A percentile compares a stretch with the other conserved stretches of the same genome.
phyloP scores from a whole-genome alignment of 2,113 vertebrate species.

The Atlantisia rogersi region DNA sequence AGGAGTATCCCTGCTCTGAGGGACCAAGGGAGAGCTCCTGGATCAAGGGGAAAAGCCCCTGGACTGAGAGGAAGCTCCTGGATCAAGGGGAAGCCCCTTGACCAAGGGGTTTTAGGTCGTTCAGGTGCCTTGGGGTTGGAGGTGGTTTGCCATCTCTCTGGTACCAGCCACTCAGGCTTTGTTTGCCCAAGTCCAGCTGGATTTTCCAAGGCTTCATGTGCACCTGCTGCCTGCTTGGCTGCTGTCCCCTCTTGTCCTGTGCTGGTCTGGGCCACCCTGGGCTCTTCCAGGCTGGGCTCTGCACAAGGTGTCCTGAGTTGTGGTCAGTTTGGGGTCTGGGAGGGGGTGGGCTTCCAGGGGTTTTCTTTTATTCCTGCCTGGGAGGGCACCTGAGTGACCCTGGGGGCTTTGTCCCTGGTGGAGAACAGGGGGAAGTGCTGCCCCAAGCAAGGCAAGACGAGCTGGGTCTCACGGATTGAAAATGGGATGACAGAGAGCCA shows the following conservation, averaged over 20 bases:
- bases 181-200: background rate
- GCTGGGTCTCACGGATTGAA: background rate
- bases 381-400: background rate
- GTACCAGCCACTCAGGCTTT: background rate
- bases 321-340: background rate
- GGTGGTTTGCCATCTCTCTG: background rate
- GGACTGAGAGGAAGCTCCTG: too few species aligned
- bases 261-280: accelerated
- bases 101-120: background rate
- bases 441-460: background rate
- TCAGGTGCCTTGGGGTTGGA: background rate
- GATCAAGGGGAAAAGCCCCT: background rate
- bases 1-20: background rate
- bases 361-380: background rate
- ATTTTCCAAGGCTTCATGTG: background rate
- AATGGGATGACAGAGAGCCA: background rate
- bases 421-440: background rate
- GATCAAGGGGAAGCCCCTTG: background rate
- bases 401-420: accelerated
- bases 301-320: background rate
- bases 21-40: background rate
- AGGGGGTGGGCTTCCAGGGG: background rate
- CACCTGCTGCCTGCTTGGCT: background rate
- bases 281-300: background rate
- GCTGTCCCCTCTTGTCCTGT: background rate